Conservation (phyloP, 2,113 vertebrate species). For the Corynorhinus townsendii region DNA sequence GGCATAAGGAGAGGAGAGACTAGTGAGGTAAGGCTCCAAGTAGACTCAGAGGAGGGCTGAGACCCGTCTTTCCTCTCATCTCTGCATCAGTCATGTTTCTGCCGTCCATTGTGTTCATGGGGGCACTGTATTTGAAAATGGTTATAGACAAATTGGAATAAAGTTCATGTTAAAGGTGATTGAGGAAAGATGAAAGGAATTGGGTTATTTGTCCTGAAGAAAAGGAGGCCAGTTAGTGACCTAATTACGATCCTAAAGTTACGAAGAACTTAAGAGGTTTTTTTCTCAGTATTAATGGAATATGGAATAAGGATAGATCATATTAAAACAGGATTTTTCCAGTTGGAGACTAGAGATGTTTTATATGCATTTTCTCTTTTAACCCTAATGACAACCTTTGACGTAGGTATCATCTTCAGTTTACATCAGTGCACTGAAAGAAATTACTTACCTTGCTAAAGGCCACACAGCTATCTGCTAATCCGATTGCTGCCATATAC, state of each 20-base stretch:
- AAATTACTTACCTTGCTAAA: neutral
- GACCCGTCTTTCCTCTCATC: neutral
- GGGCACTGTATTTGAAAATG: neutral
- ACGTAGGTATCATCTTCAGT: neutral
- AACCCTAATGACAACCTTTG: neutral
- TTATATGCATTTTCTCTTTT: neutral
- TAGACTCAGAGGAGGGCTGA: neutral
- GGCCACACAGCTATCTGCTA: neutral
- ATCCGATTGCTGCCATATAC: accelerated
- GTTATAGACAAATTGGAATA: neutral
- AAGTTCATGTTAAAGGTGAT: neutral
- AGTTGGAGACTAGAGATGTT: neutral
- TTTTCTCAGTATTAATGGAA: neutral
- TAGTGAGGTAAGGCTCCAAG: neutral
- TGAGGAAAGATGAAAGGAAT: neutral
- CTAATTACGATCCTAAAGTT: conserved; percentile 3
- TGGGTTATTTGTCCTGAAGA: neutral
- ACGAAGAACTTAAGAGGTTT: neutral
- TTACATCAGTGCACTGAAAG: neutral
- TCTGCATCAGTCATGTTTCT: neutral
- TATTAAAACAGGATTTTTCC: neutral
- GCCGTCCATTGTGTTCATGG: accelerated
- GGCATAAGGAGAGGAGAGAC: neutral
- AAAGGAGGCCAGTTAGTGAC: conserved; percentile 9
- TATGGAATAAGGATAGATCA: neutral